phyloP scores from a whole-genome alignment of 1,140 invertebrate species.

The Drosophila orena region DNA sequence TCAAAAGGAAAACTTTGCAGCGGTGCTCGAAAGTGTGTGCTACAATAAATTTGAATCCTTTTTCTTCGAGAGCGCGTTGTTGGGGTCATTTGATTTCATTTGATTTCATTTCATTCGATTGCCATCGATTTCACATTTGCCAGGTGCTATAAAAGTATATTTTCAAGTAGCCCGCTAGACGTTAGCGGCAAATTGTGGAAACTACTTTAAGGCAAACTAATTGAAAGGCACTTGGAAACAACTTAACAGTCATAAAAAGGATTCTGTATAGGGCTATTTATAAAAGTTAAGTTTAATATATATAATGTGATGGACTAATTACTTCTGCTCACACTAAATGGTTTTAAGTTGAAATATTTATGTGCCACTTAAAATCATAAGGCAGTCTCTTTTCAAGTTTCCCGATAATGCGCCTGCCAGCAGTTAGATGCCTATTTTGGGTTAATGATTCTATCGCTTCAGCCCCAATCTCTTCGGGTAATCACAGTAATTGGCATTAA shows the following conservation, averaged over 20 bases:
- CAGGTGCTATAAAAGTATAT: constrained; percentile 13
- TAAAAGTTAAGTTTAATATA: no score
- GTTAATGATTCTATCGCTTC: constrained; percentile 49
- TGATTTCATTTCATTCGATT: constrained; percentile 24
- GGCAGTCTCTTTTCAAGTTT: no score
- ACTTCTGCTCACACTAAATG: not conserved
- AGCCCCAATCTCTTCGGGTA: constrained; percentile 33
- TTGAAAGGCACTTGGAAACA: constrained; percentile 1
- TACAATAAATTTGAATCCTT: constrained; percentile 19
- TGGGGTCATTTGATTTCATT: constrained; percentile 36
- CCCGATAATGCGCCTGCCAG: constrained; percentile 3
- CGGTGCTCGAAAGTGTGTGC: constrained; percentile 14
- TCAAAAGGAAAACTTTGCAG: constrained; percentile 37
- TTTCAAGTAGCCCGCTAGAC: constrained; percentile 9
- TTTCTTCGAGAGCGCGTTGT: constrained; percentile 4
- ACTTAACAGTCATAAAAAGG: not conserved
- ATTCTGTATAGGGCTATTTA: not conserved
- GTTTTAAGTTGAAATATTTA: not conserved
- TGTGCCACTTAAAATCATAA: not conserved
- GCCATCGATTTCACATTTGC: constrained; percentile 41
- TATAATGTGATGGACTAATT: not conserved
- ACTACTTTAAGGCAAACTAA: constrained; percentile 10
- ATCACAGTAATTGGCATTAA: constrained; percentile 66
- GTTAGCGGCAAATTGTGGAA: constrained; percentile 13
- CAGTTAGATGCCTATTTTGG: constrained; percentile 24